These are phyloP conservation scores for Montipora foliosa DNA, from an alignment of 64 coral and sea anemone species.

Conservation along the genomic window DNA sequence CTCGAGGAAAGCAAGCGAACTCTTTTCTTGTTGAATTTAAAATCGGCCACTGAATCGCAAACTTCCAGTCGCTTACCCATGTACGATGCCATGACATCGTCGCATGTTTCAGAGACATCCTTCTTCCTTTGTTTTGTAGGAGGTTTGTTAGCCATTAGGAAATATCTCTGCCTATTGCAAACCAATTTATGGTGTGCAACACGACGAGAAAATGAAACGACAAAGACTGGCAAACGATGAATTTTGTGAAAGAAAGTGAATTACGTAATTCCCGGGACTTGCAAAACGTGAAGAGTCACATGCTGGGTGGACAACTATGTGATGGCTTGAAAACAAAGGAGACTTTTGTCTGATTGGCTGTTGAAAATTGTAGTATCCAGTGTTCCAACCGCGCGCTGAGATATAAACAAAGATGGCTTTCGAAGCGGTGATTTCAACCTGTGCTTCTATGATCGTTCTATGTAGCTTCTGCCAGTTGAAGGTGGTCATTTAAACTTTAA, in stretches of 20 bases:
- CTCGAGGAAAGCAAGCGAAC: constrained; percentile 49
- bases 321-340: too few species aligned
- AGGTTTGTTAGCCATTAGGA: constrained; percentile 37
- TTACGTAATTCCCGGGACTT: too few species aligned
- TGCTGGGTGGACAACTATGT: not conserved
- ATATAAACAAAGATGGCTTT: too few species aligned
- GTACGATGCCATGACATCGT: constrained; percentile 10
- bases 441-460: too few species aligned
- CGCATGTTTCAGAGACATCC: constrained; percentile 22
- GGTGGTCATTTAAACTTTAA: too few species aligned
- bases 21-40: constrained; percentile 82
- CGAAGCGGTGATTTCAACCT: too few species aligned
- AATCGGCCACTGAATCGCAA: constrained; percentile 55
- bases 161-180: not conserved
- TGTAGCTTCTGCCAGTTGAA: too few species aligned
- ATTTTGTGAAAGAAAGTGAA: too few species aligned
- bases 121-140: constrained; percentile 42
- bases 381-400: too few species aligned
- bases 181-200: not conserved
- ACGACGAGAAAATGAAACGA: not conserved
- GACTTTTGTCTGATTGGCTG: too few species aligned
- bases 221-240: too few species aligned
- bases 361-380: too few species aligned
- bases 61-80: constrained; percentile 26
- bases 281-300: not conserved